Conservation (phyloP, 2,797 vertebrate species). For the Luscinia megarhynchos region DNA sequence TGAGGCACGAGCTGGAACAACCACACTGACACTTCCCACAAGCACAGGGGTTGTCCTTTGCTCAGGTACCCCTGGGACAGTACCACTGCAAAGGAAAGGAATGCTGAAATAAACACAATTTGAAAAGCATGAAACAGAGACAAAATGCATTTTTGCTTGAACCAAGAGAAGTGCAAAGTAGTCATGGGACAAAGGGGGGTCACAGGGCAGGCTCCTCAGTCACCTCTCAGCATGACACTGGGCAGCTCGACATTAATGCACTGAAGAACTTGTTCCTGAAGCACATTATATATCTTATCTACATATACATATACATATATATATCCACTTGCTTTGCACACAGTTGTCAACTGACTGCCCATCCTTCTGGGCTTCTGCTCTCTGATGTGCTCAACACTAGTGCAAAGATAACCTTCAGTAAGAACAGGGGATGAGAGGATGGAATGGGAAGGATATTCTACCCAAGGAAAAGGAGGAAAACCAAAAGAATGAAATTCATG, state of each 20-base stretch:
- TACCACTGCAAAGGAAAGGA: not conserved
- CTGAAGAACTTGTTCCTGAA: not conserved
- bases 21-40: not conserved
- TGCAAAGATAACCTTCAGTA: not conserved
- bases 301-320: no score
- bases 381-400: not conserved
- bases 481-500: not conserved
- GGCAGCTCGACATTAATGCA: not conserved
- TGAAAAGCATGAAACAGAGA: not conserved
- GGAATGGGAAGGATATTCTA: not conserved
- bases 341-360: not conserved
- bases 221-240: not conserved
- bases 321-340: not conserved
- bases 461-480: not conserved
- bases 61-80: constrained; percentile 24
- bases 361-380: not conserved
- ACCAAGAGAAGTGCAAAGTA: not conserved
- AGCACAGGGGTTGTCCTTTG: constrained; percentile 40
- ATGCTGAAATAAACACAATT: constrained; percentile 46
- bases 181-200: not conserved
- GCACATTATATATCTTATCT: not conserved
- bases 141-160: fast-evolving
- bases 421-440: not conserved
- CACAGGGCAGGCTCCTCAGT: not conserved
- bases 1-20: constrained; percentile 52